Percentiles rank a stretch among this genome's conserved stretches.
Conservation (phyloP, 35 echinoderm and acorn worm species). For the Lytechinus variegatus region DNA sequence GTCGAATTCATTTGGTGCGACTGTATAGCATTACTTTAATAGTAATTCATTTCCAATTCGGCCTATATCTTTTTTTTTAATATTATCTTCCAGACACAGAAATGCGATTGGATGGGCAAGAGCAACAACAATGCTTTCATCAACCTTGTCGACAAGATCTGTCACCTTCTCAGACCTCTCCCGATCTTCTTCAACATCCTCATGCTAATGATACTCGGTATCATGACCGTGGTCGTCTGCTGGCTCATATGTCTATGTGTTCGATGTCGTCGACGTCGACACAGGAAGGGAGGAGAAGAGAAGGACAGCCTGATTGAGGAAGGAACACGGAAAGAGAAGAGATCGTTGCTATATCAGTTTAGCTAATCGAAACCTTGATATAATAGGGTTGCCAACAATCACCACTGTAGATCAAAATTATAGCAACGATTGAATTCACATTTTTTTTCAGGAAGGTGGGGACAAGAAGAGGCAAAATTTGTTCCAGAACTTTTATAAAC, state of each 20-base stretch:
- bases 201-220: neutral
- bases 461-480: too few species aligned
- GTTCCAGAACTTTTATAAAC: too few species aligned
- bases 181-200: conserved; percentile 14
- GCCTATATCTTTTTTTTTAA: neutral
- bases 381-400: too few species aligned
- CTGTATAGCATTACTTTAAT: too few species aligned
- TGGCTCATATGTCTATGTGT: neutral
- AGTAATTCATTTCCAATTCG: too few species aligned
- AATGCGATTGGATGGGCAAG: conserved; percentile 18
- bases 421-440: too few species aligned
- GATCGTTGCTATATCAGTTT: conserved; percentile 21
- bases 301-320: neutral
- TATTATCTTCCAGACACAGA: neutral
- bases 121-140: neutral
- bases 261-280: neutral
- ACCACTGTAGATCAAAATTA: too few species aligned
- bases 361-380: neutral
- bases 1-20: too few species aligned
- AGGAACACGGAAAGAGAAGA: conserved; percentile 38
- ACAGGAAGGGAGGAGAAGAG: neutral
- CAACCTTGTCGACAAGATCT: neutral
- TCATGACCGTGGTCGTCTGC: conserved; percentile 9
- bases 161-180: neutral
- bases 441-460: too few species aligned